phyloP scores from a whole-genome alignment of 2,113 vertebrate genomes.

The Myotis yumanensis region DNA sequence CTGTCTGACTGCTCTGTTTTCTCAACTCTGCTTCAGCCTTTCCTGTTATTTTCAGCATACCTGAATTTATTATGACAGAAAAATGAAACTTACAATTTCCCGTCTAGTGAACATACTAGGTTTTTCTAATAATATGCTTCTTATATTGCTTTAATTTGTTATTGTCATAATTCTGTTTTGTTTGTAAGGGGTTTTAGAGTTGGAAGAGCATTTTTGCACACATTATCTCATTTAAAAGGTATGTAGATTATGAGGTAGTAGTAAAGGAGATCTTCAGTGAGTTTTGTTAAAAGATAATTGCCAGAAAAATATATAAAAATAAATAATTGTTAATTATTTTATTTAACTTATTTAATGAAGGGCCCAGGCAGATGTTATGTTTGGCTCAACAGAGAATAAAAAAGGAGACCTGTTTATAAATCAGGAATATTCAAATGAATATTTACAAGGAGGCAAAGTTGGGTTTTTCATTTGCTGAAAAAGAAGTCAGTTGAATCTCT shows the following conservation, averaged over 20 bases:
- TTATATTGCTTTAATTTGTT: neutral
- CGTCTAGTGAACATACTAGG: neutral
- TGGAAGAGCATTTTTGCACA: neutral
- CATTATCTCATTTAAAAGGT: neutral
- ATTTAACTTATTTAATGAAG: neutral
- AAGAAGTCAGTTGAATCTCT: neutral
- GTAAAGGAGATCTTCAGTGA: neutral
- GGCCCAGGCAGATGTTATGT: neutral
- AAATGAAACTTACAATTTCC: neutral
- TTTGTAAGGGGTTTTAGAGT: neutral
- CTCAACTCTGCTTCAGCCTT: conserved; percentile 48
- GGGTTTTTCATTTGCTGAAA: neutral
- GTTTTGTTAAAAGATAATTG: neutral
- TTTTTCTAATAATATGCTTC: neutral
- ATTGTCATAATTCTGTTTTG: neutral
- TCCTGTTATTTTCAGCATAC: neutral
- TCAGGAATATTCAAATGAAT: neutral
- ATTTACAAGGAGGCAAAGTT: neutral
- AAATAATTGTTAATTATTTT: neutral
- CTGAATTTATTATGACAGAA: conserved; percentile 32
- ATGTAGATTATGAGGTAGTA: neutral
- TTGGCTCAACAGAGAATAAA: neutral
- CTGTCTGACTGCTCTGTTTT: conserved; percentile 44
- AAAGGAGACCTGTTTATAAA: neutral
- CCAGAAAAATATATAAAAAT: neutral